These are phyloP conservation scores for Parazoanthus atlanticus DNA, from an alignment of 92 coral and sea anemone species.

Conservation along the genomic window DNA sequence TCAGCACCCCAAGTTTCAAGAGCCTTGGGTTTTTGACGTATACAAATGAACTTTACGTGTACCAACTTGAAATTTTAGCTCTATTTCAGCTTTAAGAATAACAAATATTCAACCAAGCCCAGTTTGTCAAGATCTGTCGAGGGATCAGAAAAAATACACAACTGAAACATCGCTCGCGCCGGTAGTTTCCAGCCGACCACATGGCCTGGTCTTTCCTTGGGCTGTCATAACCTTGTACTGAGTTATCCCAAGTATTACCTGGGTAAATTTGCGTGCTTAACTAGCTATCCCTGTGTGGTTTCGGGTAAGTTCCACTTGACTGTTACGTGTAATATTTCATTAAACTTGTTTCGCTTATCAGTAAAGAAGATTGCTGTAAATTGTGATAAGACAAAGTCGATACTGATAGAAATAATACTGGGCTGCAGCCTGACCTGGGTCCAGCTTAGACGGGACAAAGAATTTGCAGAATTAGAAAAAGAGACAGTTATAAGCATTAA, in stretches of 20 bases:
- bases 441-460: not conserved
- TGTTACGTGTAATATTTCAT: not conserved
- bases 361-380: not conserved
- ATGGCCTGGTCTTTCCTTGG: no score
- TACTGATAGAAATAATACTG: not conserved
- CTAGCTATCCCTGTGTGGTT: not conserved
- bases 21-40: no score
- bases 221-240: no score
- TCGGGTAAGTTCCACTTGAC: not conserved
- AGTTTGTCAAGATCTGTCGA: not conserved
- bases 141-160: not conserved
- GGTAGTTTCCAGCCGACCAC: not conserved
- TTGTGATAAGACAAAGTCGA: not conserved
- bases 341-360: not conserved
- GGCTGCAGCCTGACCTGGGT: not conserved
- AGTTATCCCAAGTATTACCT: no score
- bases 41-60: no score
- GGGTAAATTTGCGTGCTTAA: not conserved
- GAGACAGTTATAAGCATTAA: not conserved
- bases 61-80: not conserved
- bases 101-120: not conserved
- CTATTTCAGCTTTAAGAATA: not conserved
- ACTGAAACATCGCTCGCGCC: no score
- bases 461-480: not conserved
- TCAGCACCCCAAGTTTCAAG: not conserved